Conservation (phyloP, 2,888 invertebrate genomes). For the Drosophila cracens region DNA sequence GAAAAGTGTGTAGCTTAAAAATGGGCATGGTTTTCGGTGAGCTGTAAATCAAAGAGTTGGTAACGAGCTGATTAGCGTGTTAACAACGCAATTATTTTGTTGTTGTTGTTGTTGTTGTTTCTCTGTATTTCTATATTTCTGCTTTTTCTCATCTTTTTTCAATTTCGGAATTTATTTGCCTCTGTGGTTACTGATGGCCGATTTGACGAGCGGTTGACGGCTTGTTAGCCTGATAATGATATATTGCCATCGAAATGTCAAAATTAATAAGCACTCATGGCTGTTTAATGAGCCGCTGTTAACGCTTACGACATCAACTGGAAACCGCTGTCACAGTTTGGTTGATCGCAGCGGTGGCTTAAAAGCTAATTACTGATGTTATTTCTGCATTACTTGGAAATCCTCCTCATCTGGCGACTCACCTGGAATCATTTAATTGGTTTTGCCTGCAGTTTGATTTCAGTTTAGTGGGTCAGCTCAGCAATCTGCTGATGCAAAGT, state of each 20-base stretch:
- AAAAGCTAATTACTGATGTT: conserved; percentile 26
- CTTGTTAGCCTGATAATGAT: conserved; percentile 66
- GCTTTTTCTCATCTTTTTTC: conserved; percentile 7
- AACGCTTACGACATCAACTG: conserved; percentile 53
- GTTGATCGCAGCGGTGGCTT: conserved; percentile 11
- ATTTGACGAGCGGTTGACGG: conserved; percentile 56
- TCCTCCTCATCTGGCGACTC: not conserved
- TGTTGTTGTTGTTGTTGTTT: not conserved
- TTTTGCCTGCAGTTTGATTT: not conserved
- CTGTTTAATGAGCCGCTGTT: conserved; percentile 60
- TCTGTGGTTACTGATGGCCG: conserved; percentile 10
- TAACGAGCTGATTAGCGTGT: conserved; percentile 72
- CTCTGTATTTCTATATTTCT: not conserved
- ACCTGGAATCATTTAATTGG: conserved; percentile 7
- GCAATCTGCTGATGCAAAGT: not conserved
- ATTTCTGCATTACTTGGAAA: conserved; percentile 8
- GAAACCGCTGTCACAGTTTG: conserved; percentile 32
- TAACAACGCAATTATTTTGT: conserved; percentile 52
- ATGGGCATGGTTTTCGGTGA: conserved; percentile 18
- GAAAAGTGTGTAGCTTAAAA: conserved; percentile 10
- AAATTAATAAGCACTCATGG: conserved; percentile 69
- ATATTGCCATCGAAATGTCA: conserved; percentile 72
- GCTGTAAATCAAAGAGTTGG: conserved; percentile 44
- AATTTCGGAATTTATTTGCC: conserved; percentile 33
- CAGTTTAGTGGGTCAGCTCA: not conserved